Conservation (phyloP, 2,888 invertebrate species). For the Oxycera nigricornis region DNA sequence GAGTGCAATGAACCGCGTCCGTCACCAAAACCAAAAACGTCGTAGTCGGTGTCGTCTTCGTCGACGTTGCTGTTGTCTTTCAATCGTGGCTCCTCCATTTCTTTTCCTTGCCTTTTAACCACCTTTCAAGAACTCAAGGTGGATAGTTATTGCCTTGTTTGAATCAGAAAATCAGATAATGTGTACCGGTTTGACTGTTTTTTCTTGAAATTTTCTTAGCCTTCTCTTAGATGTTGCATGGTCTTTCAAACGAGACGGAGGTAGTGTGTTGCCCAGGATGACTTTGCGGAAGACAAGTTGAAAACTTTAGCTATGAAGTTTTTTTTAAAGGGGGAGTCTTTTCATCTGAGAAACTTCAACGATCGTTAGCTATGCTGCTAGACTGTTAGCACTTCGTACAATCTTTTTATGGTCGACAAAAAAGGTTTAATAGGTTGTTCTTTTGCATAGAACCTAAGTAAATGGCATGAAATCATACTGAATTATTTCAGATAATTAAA, state of each 20-base stretch:
- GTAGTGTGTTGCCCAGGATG: neutral
- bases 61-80: neutral
- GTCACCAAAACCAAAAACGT: conserved; percentile 7
- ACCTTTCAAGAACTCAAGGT: conserved; percentile 1
- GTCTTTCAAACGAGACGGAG: neutral
- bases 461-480: too few species aligned
- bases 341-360: too few species aligned
- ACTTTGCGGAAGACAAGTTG: neutral
- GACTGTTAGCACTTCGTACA: too few species aligned
- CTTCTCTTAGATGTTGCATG: neutral
- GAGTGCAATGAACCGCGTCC: conserved; percentile 29
- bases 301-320: neutral
- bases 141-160: conserved; percentile 34
- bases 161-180: conserved; percentile 34
- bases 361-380: too few species aligned
- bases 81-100: neutral
- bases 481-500: too few species aligned
- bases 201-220: neutral
- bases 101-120: neutral
- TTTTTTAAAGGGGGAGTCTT: neutral
- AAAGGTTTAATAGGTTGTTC: too few species aligned
- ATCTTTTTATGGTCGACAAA: too few species aligned
- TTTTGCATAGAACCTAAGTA: too few species aligned
- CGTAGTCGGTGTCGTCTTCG: neutral
- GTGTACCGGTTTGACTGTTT: conserved; percentile 31